A percentile compares a stretch with the other conserved stretches of the same genome.
These are phyloP conservation scores for Mesochorus sp. DNA, from an alignment of 2,888 invertebrate species.

Conservation along the genomic window DNA sequence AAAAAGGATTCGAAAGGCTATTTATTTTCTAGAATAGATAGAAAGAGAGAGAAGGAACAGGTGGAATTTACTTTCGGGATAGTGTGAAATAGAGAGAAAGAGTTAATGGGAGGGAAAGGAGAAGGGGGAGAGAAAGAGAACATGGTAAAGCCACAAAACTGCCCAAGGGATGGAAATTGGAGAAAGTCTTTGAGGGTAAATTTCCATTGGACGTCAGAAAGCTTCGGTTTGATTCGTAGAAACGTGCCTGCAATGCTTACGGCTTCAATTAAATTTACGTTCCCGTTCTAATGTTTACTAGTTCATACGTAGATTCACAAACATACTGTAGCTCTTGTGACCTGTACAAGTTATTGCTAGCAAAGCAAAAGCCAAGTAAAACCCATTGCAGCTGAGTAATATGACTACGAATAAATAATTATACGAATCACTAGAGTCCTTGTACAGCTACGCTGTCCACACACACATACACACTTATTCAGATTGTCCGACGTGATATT, in stretches of 20 bases:
- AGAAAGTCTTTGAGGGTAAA: constrained; percentile 38
- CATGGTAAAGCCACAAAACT: constrained; percentile 4
- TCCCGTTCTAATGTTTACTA: constrained; percentile 58
- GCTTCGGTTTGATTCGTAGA: constrained; percentile 59
- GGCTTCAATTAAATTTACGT: constrained; percentile 70
- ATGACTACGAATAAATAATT: constrained; percentile 65
- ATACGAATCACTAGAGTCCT: constrained; percentile 47
- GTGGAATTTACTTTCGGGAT: constrained; percentile 22
- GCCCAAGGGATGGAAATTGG: constrained; percentile 28
- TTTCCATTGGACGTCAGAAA: constrained; percentile 65
- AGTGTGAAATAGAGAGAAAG: not conserved
- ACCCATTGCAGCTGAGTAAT: constrained; percentile 33
- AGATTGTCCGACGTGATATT: not conserved
- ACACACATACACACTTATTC: too few relatives aligned
- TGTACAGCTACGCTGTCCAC: not conserved
- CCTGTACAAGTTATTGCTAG: constrained; percentile 58
- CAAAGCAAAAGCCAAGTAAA: constrained; percentile 46
- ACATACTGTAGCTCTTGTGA: not conserved
- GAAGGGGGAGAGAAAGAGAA: not conserved
- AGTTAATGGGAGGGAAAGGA: not conserved
- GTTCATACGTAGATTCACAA: constrained; percentile 32
- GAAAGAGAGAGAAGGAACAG: constrained; percentile 33
- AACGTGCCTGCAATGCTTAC: constrained; percentile 7
- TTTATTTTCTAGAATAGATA: constrained; percentile 53
- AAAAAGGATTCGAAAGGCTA: constrained; percentile 12